Conservation (phyloP, 2,888 invertebrate genomes). For the Timema podura region DNA sequence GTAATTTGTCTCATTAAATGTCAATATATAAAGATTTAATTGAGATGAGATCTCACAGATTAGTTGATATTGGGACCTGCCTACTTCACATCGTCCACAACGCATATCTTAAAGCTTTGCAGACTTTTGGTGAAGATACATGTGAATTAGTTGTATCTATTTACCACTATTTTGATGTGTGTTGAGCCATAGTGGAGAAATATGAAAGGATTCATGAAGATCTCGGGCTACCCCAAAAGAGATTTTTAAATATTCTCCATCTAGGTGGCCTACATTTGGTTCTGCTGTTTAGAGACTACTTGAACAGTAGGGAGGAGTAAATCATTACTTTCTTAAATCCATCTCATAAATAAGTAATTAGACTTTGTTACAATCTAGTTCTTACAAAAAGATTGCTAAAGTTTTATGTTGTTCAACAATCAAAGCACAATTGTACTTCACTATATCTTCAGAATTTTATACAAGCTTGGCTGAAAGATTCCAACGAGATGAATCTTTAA, state of each 20-base stretch:
- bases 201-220: constrained; percentile 4
- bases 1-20: too few species aligned
- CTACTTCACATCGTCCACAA: not conserved
- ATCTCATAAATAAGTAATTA: not conserved
- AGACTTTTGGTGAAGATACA: constrained; percentile 10
- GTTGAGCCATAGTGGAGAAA: constrained; percentile 7
- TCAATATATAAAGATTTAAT: too few species aligned
- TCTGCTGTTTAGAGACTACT: constrained; percentile 12
- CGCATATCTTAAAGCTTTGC: constrained; percentile 9
- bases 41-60: not conserved
- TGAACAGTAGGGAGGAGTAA: not conserved
- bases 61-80: constrained; percentile 8
- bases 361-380: constrained; percentile 4
- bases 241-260: not conserved
- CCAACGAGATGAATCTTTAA: not conserved
- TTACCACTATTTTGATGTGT: not conserved
- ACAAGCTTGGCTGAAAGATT: not conserved
- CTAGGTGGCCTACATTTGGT: constrained; percentile 1
- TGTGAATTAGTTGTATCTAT: not conserved
- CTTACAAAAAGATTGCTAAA: constrained; percentile 7
- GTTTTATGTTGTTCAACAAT: not conserved
- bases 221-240: not conserved
- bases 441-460: not conserved
- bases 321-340: constrained; percentile 15
- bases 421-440: constrained; percentile 1